Conservation (phyloP, 2,113 vertebrate species). For the Bolborhynchus lineola region DNA sequence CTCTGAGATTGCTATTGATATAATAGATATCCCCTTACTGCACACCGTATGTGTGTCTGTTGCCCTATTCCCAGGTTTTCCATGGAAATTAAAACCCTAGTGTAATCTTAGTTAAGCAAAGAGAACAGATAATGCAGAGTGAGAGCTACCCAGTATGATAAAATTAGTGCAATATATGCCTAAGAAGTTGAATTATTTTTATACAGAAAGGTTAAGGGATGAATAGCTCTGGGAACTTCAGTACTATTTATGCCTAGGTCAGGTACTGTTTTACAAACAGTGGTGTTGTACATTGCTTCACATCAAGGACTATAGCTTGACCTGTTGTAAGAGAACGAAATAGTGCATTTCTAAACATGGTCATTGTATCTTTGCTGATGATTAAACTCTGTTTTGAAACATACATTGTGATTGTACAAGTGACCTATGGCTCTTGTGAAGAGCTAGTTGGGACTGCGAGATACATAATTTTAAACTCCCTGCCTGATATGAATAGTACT, state of each 20-base stretch:
- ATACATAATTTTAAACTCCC: constrained; percentile 6
- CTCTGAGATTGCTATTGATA: constrained; percentile 45
- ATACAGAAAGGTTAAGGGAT: constrained; percentile 37
- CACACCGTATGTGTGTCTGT: constrained; percentile 63
- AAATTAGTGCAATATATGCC: constrained; percentile 65
- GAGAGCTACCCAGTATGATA: constrained; percentile 19
- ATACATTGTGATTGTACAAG: constrained; percentile 10
- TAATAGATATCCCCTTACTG: constrained; percentile 42
- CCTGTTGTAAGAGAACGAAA: background rate
- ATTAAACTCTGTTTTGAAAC: constrained; percentile 45
- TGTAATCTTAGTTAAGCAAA: constrained; percentile 53
- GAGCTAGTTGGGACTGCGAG: background rate
- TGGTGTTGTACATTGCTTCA: background rate
- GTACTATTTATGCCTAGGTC: constrained; percentile 47
- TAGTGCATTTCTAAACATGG: constrained; percentile 10
- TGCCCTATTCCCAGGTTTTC: constrained; percentile 55
- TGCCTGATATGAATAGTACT: constrained; percentile 40
- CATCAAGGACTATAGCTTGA: constrained; percentile 2
- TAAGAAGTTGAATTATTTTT: constrained; percentile 62
- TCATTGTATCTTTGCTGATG: constrained; percentile 25
- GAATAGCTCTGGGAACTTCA: constrained; percentile 43
- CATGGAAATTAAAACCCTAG: constrained; percentile 46
- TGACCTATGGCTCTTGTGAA: constrained; percentile 44
- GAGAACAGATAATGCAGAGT: constrained; percentile 14
- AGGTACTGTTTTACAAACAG: constrained; percentile 28